Evolutionary conservation across 2,113 vertebrate genomes (phyloP).

Genomic region (Chascanopsetta lugubris): DNA sequence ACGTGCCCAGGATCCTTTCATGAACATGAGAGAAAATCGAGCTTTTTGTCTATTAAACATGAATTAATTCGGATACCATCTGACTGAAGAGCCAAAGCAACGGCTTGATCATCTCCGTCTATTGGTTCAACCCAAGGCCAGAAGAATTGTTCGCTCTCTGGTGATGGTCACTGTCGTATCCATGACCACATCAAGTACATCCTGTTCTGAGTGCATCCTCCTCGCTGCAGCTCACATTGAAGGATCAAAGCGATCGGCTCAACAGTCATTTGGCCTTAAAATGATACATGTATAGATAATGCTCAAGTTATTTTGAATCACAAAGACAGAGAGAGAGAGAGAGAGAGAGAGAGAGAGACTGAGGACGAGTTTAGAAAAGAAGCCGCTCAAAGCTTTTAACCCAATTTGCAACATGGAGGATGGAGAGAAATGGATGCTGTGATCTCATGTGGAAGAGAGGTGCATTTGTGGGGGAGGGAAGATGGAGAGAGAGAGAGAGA

Average conservation of each 20-base stretch:
- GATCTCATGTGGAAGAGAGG: neutral
- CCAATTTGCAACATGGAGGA: neutral
- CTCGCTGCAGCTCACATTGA: no score
- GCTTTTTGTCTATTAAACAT: neutral
- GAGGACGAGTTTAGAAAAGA: neutral
- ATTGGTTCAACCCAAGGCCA: no score
- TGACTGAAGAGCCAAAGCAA: neutral
- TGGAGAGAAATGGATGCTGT: conserved; percentile 2
- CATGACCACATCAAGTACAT: neutral
- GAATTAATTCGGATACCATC: neutral
- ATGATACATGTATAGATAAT: neutral
- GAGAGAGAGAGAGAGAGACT: conserved; percentile 2
- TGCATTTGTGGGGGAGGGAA: neutral
- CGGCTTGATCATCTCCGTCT: neutral
- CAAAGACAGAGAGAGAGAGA: no score
- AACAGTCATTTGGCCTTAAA: no score
- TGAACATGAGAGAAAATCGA: conserved; percentile 6
- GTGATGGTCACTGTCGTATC: neutral
- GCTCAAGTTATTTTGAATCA: neutral
- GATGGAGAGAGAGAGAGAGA: neutral
- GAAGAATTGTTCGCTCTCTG: no score
- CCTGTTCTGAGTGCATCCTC: neutral
- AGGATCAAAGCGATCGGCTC: no score
- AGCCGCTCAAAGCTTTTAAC: neutral
- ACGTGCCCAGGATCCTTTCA: neutral